Evolutionary conservation across 2,888 invertebrate genomes (phyloP), one percentile per base, ranked within the genome.

Genomic region (Minunthozetes semirufus): DNA sequence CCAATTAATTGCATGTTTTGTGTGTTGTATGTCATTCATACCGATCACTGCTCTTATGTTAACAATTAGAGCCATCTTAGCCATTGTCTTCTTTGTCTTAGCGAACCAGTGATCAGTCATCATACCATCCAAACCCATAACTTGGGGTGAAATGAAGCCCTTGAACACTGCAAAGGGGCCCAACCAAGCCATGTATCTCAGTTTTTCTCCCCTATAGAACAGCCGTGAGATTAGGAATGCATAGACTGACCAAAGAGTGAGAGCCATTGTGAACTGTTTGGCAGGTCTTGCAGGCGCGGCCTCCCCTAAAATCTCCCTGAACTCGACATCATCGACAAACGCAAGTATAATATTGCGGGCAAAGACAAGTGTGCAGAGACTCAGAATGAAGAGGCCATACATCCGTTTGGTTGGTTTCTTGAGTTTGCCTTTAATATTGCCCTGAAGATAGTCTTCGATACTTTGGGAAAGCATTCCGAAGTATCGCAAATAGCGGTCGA

Each of bases 61-160:
- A 0, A 48, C 56, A 19, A 53, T 8, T 1, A 75, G 19, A 0
- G 71, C 38, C 59, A 61, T 72, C 27, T 75, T 56, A 9, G 50
- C 72, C 72, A 75, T 27, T 19, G 42, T 38, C n/a, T 56, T 66
- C 56, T 75, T 75, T 13, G 75, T 75, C 17, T 17, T 59, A 1
- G 72, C 15, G 27, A 75, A 75, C 75, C 75, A 75, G 56, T 66
- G 42, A 19, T 75, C 75, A 48, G 75, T 75, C 75, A 75, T 75
- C 13, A 19, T 46, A 6, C 27, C 22, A 27, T 72, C 25, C 22
- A 75, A 72, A 29, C 75, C 75, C 72, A 75, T 75, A 46, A 11
- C 33, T 3, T 72, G 25, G 9, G 75, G 75, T 8, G 75, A 25
- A 17, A 75, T 48, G 19, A 75, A 53, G 27, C 75, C 75, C 48